These are phyloP conservation scores for Brachynemurus nebulosus DNA, from an alignment of 2,888 invertebrate genomes.

Conservation along the genomic window DNA sequence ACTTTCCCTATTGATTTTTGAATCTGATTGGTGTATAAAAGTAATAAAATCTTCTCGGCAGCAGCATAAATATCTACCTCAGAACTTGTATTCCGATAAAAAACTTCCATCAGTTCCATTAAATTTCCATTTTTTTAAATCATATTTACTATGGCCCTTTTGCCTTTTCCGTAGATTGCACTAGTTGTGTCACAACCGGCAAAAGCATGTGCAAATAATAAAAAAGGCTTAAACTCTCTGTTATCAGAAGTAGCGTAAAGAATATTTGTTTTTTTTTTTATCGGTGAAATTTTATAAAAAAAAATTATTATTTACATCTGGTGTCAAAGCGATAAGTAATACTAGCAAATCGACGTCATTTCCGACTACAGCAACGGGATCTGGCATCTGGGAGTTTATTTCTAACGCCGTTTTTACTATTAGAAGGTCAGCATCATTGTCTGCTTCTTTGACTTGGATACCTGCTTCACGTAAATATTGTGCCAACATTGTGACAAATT, in stretches of 20 bases:
- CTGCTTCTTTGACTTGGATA: neutral
- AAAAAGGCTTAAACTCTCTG: neutral
- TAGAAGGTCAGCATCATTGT: neutral
- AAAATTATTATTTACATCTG: neutral
- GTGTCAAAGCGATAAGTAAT: neutral
- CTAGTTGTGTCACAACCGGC: neutral
- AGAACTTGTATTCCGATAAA: neutral
- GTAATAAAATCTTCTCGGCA: neutral
- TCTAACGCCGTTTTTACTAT: neutral
- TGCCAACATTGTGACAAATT: neutral
- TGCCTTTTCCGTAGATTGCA: neutral
- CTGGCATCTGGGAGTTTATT: neutral
- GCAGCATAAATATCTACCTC: neutral
- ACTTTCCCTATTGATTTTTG: neutral
- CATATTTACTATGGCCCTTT: neutral
- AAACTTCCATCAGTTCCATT: neutral
- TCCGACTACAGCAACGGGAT: neutral
- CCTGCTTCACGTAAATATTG: neutral
- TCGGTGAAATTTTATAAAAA: neutral
- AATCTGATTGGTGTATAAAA: neutral
- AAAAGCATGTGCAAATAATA: neutral
- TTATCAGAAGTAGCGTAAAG: neutral
- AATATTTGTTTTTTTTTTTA: neutral
- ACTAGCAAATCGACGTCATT: conserved; percentile 1
- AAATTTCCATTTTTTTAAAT: neutral